phyloP scores from a whole-genome alignment of 2,113 vertebrate species.

The human region GRCh38 chr2:82069501-82070000 shows the following conservation, averaged over 20 bases:
- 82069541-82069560: not conserved
- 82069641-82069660: not conserved
- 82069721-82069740: not conserved
- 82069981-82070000: not conserved
- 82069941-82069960: not conserved
- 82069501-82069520: not conserved
- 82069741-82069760: not conserved
- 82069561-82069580: not conserved
- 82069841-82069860: not conserved
- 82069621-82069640: not conserved
- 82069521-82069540: not conserved
- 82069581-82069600: not conserved
- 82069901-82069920: not conserved
- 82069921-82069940: not conserved
- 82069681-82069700: not conserved
- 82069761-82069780: not conserved
- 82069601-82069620: not conserved
- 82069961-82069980: not conserved
- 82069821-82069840: not conserved
- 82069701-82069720: not conserved
- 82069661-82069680: not conserved
- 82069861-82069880: not conserved
- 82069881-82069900: not conserved
- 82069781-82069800: not conserved
- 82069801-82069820: not conserved